phyloP scores from a whole-genome alignment of 1,140 invertebrate genomes.

The Eciton burchellii region DNA sequence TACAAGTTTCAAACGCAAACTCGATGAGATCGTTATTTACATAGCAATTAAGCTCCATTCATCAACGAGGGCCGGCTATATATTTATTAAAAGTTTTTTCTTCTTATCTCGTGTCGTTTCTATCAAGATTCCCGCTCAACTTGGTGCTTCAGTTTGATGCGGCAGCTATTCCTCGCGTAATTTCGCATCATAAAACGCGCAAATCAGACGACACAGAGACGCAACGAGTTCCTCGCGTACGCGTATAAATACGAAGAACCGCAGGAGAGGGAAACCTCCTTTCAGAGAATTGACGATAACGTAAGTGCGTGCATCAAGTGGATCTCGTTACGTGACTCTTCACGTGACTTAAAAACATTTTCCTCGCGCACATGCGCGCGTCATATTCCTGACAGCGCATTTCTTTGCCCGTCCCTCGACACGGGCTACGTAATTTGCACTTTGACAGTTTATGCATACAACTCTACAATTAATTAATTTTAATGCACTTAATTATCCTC shows the following conservation, averaged over 20 bases:
- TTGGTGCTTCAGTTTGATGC: background rate
- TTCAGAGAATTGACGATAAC: no score
- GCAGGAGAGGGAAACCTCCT: no score
- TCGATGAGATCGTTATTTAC: slow-evolving; percentile 31
- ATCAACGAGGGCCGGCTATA: background rate
- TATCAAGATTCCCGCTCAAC: background rate
- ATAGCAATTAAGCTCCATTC: slow-evolving; percentile 28
- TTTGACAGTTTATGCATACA: background rate
- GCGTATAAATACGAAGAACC: no score
- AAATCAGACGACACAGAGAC: no score
- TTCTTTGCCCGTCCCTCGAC: no score
- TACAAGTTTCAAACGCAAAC: slow-evolving; percentile 46
- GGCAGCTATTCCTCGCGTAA: background rate
- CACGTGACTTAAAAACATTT: no score
- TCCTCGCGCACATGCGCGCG: no score
- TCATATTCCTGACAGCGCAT: no score
- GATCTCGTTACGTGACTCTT: no score
- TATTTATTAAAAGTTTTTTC: background rate
- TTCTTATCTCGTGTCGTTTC: background rate
- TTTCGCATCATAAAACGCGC: background rate
- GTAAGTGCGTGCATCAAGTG: no score
- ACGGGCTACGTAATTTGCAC: background rate
- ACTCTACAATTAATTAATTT: background rate
- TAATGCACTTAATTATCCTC: background rate
- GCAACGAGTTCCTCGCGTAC: no score